Evolutionary conservation across 2,113 vertebrate species (phyloP).

Genomic region (Symphodus melops): DNA sequence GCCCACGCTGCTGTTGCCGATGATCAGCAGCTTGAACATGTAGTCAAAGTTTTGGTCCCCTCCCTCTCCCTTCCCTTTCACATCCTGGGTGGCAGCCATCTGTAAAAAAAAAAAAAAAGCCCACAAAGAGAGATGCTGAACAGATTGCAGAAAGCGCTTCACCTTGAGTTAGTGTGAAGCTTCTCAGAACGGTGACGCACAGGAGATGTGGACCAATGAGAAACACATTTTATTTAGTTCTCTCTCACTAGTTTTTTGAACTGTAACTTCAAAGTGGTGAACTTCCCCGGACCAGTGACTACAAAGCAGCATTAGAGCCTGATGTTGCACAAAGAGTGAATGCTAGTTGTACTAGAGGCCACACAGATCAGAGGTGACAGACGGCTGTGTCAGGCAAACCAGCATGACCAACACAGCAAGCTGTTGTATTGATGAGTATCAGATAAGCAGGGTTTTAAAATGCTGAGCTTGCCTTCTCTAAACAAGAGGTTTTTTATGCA

Average conservation of each 20-base stretch:
- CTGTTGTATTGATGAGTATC: conserved; percentile 55
- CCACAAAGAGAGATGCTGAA: not conserved
- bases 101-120: conserved; percentile 67
- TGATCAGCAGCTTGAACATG: conserved; percentile 96
- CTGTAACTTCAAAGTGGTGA: not conserved
- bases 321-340: not conserved
- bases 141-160: conserved; percentile 29
- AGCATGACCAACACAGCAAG: conserved; percentile 63
- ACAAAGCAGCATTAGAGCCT: not conserved
- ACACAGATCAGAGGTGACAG: conserved; percentile 68
- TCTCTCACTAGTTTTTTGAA: not conserved
- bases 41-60: conserved; percentile 96
- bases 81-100: conserved; percentile 93
- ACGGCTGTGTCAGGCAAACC: conserved; percentile 72
- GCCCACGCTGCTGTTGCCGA: conserved; percentile 95
- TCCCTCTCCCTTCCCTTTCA: conserved; percentile 89
- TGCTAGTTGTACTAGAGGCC: conserved; percentile 38
- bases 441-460: conserved; percentile 41
- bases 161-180: conserved; percentile 23
- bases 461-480: conserved; percentile 13
- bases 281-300: not conserved
- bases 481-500: not conserved
- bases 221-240: not conserved
- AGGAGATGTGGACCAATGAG: not conserved
- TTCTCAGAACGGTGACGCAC: not conserved